Percentiles rank a stretch among this genome's conserved stretches.
These are phyloP conservation scores for Callinectes sapidus DNA, from an alignment of 2,888 invertebrate species.

Conservation along the genomic window DNA sequence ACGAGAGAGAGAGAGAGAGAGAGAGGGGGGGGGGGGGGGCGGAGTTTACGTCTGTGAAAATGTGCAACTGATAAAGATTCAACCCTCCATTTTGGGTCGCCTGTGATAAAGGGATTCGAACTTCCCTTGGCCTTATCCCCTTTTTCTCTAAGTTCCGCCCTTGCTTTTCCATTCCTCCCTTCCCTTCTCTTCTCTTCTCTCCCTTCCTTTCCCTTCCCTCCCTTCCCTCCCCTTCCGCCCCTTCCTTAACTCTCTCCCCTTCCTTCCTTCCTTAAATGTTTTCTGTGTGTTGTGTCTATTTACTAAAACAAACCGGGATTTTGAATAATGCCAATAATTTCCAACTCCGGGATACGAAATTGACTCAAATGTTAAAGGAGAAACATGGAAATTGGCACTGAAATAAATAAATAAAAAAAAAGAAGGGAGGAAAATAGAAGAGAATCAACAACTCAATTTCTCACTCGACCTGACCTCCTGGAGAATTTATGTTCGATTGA, in stretches of 20 bases:
- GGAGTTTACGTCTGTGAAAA: not conserved
- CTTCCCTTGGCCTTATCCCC: not conserved
- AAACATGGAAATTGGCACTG: not conserved
- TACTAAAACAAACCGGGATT: not conserved
- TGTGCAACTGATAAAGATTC: not conserved
- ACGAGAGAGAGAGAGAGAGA: not conserved
- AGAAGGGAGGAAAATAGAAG: not conserved
- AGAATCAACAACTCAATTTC: constrained; percentile 33
- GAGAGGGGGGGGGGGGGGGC: not conserved
- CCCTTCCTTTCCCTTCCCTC: not conserved
- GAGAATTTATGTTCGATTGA: constrained; percentile 22
- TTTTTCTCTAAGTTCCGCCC: not conserved
- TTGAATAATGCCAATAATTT: not conserved
- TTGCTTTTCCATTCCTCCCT: not conserved
- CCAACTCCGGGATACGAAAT: not conserved
- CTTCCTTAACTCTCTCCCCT: not conserved
- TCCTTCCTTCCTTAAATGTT: not conserved
- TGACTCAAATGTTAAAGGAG: not conserved
- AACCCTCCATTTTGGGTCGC: not conserved
- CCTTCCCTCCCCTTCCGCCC: not conserved
- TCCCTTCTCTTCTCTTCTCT: not conserved
- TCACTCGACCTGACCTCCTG: constrained; percentile 9
- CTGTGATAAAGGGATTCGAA: not conserved
- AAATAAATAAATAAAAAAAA: not conserved
- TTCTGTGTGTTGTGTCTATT: not conserved